phyloP scores from a whole-genome alignment of 2,113 vertebrate genomes.

The Bubo bubo region DNA sequence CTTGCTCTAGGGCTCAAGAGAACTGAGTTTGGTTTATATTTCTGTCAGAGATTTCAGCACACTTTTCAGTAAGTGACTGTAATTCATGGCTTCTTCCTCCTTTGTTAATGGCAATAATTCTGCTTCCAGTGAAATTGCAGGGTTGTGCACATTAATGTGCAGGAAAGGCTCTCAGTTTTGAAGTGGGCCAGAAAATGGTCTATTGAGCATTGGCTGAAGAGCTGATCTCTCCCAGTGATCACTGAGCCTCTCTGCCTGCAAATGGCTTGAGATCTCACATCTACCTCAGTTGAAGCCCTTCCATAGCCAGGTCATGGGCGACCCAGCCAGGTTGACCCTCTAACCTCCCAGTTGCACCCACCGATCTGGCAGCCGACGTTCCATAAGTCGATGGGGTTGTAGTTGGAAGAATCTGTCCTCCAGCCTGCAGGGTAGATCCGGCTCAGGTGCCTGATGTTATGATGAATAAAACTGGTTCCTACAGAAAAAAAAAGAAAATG shows the following conservation, averaged over 20 bases:
- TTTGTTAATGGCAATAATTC: not conserved
- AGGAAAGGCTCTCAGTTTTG: not conserved
- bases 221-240: not conserved
- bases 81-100: not conserved
- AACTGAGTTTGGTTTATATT: not conserved
- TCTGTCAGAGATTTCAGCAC: not conserved
- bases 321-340: not conserved
- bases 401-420: slow-evolving; percentile 96
- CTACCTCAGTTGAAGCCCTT: not conserved
- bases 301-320: not conserved
- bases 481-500: not conserved
- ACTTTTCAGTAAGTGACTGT: not conserved
- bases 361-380: slow-evolving; percentile 94
- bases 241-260: not conserved
- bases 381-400: slow-evolving; percentile 90
- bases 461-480: slow-evolving; percentile 83
- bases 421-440: slow-evolving; percentile 91
- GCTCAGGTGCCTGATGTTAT: slow-evolving; percentile 89
- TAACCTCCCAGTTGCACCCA: slow-evolving; percentile 24
- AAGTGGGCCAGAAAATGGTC: not conserved
- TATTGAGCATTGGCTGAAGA: not conserved
- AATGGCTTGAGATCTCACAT: not conserved
- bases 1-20: not conserved
- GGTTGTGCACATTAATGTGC: not conserved
- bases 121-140: not conserved